A percentile compares a stretch with the other conserved stretches of the same genome.
phyloP scores from a whole-genome alignment of 2,797 vertebrate genomes.

The Lates japonicus region DNA sequence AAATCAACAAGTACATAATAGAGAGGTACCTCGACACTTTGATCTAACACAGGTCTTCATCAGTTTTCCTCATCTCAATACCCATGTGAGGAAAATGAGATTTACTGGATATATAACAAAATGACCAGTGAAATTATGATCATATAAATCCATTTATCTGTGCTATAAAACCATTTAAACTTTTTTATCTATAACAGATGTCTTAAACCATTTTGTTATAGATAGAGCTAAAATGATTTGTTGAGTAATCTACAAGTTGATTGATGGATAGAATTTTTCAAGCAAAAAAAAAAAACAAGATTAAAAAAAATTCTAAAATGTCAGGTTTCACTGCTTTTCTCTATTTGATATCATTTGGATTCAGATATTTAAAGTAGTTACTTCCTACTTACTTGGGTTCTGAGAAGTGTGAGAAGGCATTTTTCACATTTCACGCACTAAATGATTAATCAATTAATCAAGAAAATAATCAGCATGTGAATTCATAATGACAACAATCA shows the following conservation, averaged over 20 bases:
- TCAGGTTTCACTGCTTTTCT: background rate
- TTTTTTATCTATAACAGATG: background rate
- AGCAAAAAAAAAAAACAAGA: background rate
- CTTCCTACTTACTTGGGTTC: background rate
- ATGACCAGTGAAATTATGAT: background rate
- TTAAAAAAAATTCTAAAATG: background rate
- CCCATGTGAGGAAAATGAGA: background rate
- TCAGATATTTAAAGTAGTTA: background rate
- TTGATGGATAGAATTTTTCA: background rate
- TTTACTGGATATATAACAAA: background rate
- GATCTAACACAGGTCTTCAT: background rate
- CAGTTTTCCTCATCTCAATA: background rate
- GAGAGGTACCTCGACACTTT: background rate
- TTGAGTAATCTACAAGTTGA: background rate
- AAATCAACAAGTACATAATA: background rate
- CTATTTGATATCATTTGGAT: background rate
- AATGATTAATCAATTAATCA: background rate
- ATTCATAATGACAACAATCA: conserved; percentile 1
- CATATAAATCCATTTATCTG: background rate
- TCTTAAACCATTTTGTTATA: background rate
- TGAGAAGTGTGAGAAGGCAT: background rate
- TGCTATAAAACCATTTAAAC: background rate
- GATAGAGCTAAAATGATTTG: background rate
- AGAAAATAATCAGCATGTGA: background rate
- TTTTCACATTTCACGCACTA: background rate